These are phyloP conservation scores for Dynastes hyllus DNA, from an alignment of 2,888 invertebrate genomes.

Conservation along the genomic window DNA sequence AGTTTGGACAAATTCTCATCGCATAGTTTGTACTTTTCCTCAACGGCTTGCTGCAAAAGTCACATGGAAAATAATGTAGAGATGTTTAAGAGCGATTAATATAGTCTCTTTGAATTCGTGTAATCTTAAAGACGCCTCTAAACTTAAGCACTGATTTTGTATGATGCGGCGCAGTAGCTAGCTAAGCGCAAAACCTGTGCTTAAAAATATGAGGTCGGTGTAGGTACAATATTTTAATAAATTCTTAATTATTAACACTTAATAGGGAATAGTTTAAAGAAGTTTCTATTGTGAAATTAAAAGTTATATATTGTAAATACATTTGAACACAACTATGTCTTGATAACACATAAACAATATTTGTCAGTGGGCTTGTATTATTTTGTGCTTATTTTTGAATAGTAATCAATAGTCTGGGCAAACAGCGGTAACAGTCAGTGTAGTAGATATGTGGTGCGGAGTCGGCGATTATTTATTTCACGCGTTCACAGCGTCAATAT, in stretches of 20 bases:
- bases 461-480: too few relatives aligned
- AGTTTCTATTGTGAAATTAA: too few relatives aligned
- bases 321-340: too few relatives aligned
- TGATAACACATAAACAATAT: too few relatives aligned
- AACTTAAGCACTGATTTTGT: conserved; percentile 25
- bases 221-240: conserved; percentile 12
- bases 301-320: too few relatives aligned
- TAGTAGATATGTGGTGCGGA: too few relatives aligned
- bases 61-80: conserved; percentile 35
- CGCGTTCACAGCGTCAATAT: too few relatives aligned
- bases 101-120: not conserved
- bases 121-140: conserved; percentile 2
- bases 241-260: not conserved
- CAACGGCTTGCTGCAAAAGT: conserved; percentile 90
- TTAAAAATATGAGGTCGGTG: conserved; percentile 2
- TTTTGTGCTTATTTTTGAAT: not conserved
- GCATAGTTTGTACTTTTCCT: conserved; percentile 94
- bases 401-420: not conserved
- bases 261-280: not conserved
- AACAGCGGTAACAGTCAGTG: too few relatives aligned
- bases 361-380: too few relatives aligned
- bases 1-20: conserved; percentile 90
- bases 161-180: conserved; percentile 33
- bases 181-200: conserved; percentile 32
- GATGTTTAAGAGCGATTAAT: not conserved